Percentiles rank a stretch among this genome's conserved stretches.
Evolutionary conservation across 2,888 invertebrate genomes (phyloP).

Genomic region (Clanis bilineata): DNA sequence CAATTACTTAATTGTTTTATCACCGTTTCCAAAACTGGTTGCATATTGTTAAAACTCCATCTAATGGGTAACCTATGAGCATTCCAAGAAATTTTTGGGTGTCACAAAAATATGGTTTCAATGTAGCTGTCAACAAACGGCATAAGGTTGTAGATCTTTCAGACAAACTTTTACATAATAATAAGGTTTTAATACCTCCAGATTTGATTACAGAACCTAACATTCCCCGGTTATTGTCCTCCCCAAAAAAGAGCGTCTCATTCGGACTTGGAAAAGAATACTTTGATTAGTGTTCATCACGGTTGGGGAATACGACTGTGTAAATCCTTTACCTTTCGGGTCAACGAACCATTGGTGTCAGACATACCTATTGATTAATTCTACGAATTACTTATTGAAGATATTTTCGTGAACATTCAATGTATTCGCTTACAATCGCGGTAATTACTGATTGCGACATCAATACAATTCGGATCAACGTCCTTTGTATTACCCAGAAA

Average conservation of each 20-base stretch:
- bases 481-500: background rate
- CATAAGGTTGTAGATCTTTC: background rate
- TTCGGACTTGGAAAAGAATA: background rate
- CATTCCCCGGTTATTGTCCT: background rate
- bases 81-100: no score
- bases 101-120: background rate
- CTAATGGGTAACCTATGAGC: no score
- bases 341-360: background rate
- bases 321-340: constrained; percentile 1
- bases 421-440: background rate
- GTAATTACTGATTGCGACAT: background rate
- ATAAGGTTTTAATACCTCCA: no score
- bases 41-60: no score
- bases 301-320: background rate
- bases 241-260: background rate
- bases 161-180: no score
- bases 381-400: background rate
- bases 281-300: constrained; percentile 7
- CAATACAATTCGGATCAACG: background rate
- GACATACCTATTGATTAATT: background rate
- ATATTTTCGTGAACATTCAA: background rate
- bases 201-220: background rate
- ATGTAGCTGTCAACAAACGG: background rate
- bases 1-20: no score
- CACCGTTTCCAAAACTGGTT: no score